Evolutionary conservation across 2,797 vertebrate genomes (phyloP).

Genomic region (Austrolebias charrua): DNA sequence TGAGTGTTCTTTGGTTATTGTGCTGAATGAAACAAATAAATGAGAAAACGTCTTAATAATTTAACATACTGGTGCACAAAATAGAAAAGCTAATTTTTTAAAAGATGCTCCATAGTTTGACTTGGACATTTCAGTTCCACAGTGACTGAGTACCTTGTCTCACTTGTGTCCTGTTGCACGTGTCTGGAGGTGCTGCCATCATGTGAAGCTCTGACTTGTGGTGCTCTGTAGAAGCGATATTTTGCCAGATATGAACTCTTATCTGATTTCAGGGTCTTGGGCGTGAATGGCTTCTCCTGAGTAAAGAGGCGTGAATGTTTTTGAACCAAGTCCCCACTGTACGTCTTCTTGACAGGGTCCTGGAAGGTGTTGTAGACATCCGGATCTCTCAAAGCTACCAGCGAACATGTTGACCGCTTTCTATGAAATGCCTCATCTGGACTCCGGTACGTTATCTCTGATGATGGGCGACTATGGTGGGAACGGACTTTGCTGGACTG

Average conservation of each 20-base stretch:
- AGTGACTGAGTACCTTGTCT: conserved; percentile 75
- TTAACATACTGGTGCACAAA: background rate
- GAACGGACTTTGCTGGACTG: conserved; percentile 40
- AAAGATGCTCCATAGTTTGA: background rate
- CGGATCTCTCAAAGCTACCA: conserved; percentile 45
- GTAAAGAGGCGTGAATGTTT: conserved; percentile 88
- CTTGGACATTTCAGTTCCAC: background rate
- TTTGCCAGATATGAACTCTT: conserved; percentile 84
- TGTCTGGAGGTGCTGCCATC: conserved; percentile 36
- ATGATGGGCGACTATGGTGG: conserved; percentile 32
- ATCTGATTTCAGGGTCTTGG: conserved; percentile 88
- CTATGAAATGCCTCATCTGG: conserved; percentile 48
- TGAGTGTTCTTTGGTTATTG: conserved; percentile 44
- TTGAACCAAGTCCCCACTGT: conserved; percentile 86
- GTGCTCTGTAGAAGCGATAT: conserved; percentile 90
- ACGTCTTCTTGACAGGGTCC: conserved; percentile 76
- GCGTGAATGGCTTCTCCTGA: conserved; percentile 85
- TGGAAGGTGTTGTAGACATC: conserved; percentile 71
- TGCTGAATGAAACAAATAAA: conserved; percentile 45
- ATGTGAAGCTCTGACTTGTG: conserved; percentile 70
- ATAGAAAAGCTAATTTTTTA: background rate
- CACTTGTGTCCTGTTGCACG: conserved; percentile 66
- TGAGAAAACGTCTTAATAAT: background rate
- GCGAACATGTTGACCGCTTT: conserved; percentile 34
- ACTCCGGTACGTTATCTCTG: conserved; percentile 50